A percentile compares a stretch with the other conserved stretches of the same genome.
Conservation (phyloP, 2,113 vertebrate genomes). For the Cepphus grylle region DNA sequence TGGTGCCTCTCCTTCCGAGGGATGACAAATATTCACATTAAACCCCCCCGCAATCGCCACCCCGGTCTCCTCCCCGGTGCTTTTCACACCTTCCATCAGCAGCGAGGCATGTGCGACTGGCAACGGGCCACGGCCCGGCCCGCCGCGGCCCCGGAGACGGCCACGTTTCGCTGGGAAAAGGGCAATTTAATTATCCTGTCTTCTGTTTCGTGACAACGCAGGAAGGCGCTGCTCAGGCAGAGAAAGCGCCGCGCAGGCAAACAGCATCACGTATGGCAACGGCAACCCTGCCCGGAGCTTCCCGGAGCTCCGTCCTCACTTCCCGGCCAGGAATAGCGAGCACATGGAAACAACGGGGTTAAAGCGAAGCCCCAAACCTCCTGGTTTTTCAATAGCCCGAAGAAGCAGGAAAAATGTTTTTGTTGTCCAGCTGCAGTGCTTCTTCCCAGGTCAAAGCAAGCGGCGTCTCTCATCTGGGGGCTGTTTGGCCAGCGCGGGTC, state of each 20-base stretch:
- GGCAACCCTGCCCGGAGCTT: neutral
- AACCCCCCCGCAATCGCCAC: neutral
- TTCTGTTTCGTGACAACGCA: constrained; percentile 26
- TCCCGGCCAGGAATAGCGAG: fast-evolving
- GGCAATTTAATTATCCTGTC: constrained; percentile 52
- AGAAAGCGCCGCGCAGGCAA: neutral
- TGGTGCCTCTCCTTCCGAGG: neutral
- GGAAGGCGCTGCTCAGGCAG: constrained; percentile 18
- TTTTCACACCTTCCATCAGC: constrained; percentile 42
- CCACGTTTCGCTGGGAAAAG: constrained; percentile 47
- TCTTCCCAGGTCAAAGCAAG: neutral
- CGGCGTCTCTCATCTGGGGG: neutral
- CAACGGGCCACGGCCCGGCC: neutral
- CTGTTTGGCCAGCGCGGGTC: neutral
- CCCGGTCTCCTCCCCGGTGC: neutral
- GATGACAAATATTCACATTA: neutral
- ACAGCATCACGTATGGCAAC: neutral
- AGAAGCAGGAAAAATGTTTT: neutral
- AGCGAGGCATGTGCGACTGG: neutral
- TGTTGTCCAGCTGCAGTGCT: neutral
- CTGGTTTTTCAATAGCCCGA: neutral
- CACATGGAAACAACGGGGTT: fast-evolving
- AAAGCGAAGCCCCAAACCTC: neutral
- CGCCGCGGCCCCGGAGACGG: neutral
- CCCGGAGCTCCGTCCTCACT: fast-evolving